Percentiles rank a stretch among this genome's conserved stretches.
phyloP scores from a whole-genome alignment of 2,888 invertebrate species.

The Dryocosmus kuriphilus region DNA sequence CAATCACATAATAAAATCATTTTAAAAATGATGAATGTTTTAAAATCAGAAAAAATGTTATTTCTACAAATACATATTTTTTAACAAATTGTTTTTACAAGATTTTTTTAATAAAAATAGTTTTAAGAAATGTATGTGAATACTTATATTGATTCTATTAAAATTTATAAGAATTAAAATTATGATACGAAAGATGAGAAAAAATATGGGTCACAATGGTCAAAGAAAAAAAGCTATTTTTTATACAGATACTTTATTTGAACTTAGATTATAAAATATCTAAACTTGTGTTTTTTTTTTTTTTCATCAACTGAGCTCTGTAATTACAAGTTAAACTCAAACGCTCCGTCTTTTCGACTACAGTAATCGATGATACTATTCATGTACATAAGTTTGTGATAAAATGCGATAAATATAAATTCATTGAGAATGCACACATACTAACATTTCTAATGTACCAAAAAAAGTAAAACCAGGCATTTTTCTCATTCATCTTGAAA shows the following conservation, averaged over 20 bases:
- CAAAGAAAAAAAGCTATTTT: neutral
- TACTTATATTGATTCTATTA: no score
- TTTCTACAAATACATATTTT: no score
- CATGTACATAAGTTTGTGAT: neutral
- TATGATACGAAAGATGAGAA: no score
- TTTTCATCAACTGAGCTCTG: neutral
- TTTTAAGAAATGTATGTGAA: no score
- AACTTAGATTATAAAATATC: neutral
- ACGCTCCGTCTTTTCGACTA: conserved; percentile 4
- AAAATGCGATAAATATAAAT: neutral
- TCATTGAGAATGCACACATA: neutral
- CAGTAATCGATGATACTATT: neutral
- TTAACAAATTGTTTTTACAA: no score
- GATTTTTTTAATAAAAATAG: no score
- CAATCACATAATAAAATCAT: no score
- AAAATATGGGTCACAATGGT: neutral
- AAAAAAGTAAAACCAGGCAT: neutral
- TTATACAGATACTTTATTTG: neutral
- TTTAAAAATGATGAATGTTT: no score
- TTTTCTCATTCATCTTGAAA: neutral
- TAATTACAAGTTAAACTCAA: neutral
- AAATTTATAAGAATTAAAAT: no score
- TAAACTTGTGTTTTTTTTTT: neutral
- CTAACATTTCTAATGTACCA: neutral
- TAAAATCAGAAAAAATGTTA: no score